Base-by-base conservation (phyloP, 2,888 invertebrate genomes). In the Dynastes maya region DNA sequence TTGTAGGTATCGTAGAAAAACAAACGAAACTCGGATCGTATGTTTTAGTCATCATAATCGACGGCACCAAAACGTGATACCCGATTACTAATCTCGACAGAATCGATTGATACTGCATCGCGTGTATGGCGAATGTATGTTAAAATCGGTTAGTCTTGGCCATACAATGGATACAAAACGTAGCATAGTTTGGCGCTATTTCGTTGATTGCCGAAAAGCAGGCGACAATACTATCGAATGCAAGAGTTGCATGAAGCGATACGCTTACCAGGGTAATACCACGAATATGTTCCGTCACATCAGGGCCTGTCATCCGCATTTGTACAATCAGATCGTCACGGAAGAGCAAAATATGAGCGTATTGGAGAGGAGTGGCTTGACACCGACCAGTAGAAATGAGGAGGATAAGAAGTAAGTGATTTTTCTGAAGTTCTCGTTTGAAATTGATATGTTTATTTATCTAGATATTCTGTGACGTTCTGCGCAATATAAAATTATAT, bases 261-360 rank as follows among this genome's bases (percentile, higher is more conserved):
- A 72, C 55, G 32, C 72, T 11, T 40, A 72, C 72, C 53, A 72
- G 61, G 72, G 72, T 16, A 72, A 72, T 16, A 72, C 72, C n/a
- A 58, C 72, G 29, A 72, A 72, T 29, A 72, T 72, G 72, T 58
- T 72, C 9, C 55, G 55, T 3, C 72, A 72, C 16, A 22, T 72
- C 37, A 55, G 37, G 55, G 16, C 40, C 16, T 58, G 29, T n/a
- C 72, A 72, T 37, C 22, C 72, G 13, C 16, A 40, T 9, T 40
- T 72, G 32, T 58, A 72, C 40, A 55, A 16, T 9, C 58, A 72
- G 16, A 55, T 55, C 9, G 37, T 72, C 13, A n/a, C 37, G 58
- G 72, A 72, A 16, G 58, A 61, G 16, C 55, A 58, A 11, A 51
- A 16, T 13, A 40, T 32, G 65, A 65, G 32, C 16, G 63, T 32